phyloP scores from a whole-genome alignment of 2,888 invertebrate species.

The Acanthococcus lagerstroemiae region DNA sequence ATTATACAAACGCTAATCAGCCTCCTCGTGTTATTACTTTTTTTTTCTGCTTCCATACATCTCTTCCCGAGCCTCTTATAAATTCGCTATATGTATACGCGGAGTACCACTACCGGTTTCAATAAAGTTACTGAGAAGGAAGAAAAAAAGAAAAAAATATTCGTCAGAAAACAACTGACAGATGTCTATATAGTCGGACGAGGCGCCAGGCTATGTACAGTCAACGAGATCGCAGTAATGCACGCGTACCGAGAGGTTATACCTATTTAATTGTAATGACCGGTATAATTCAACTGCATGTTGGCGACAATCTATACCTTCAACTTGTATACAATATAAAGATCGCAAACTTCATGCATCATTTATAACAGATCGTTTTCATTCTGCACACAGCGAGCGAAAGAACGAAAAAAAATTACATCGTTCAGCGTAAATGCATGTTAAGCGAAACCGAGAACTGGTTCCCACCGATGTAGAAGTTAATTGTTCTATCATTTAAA shows the following conservation, averaged over 20 bases:
- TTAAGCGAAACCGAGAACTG: neutral
- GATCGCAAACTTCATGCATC: conserved; percentile 20
- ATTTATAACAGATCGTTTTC: conserved; percentile 13
- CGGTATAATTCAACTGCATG: neutral
- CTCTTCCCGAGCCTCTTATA: no score
- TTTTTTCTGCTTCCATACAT: no score
- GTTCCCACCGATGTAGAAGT: conserved; percentile 24
- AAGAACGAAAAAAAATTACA: neutral
- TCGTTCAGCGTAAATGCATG: neutral
- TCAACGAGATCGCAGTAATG: neutral
- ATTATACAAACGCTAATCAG: no score
- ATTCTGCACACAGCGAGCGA: conserved; percentile 1
- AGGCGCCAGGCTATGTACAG: neutral
- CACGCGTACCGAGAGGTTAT: neutral
- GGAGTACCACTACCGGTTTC: no score
- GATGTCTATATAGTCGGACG: neutral
- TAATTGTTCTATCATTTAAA: conserved; percentile 24
- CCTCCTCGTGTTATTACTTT: no score
- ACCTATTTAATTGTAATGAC: conserved; percentile 5
- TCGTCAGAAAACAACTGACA: neutral
- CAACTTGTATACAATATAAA: conserved; percentile 3
- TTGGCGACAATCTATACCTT: conserved; percentile 2
- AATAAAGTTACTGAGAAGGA: no score
- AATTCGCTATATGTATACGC: no score
- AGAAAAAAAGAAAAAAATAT: neutral